Evolutionary conservation across 2,797 vertebrate species (phyloP), one percentile per base, ranked within the genome.

Genomic region (Chaetophractus vellerosus): DNA sequence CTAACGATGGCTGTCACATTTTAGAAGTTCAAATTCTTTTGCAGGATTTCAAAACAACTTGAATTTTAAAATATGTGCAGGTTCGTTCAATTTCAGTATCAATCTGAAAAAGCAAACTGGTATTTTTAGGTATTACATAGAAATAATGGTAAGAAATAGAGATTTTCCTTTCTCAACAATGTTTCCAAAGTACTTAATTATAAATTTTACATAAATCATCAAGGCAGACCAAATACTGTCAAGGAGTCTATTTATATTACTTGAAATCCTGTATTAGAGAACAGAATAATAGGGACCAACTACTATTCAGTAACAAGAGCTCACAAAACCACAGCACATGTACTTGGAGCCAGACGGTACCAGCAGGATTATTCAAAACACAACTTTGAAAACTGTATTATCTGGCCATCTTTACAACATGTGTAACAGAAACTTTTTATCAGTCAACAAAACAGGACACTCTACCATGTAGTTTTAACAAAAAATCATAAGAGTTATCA

Each of bases 401-500:
- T 97, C 88, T 84, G 33, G 97, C 50, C 94, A 98, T 86, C 82
- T 96, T 92, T 82, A 93, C 79, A 94, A 97, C 90, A 95, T 78
- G 16, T 93, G 12, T 24, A 94, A 71, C 55, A 38, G 96, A 96
- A 97, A 94, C 66, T 97, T 97, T 95, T 88, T 96, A 95, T 92
- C 84, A 96, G 66, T 41, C 92, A 86, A n/a, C 92, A 96, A 96
- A 96, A 97, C 95, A 71, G 91, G 93, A 88, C 52, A 96, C 57
- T 82, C 95, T 79, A 97, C 59, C 90, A 95, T 69, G 93, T 11
- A 96, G 78, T 81, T 97, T 94, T 95, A 96, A 95, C 75, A 93
- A 96, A 45, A 97, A 97, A 94, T 82, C 81, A 61, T 91, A 96
- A 76, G 80, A 96, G 84, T 93, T 97, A 97, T 98, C 89, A 94